A percentile compares a stretch with the other conserved stretches of the same genome.
These are phyloP conservation scores for Carapus acus DNA, from an alignment of 2,797 vertebrate species.

Conservation along the genomic window DNA sequence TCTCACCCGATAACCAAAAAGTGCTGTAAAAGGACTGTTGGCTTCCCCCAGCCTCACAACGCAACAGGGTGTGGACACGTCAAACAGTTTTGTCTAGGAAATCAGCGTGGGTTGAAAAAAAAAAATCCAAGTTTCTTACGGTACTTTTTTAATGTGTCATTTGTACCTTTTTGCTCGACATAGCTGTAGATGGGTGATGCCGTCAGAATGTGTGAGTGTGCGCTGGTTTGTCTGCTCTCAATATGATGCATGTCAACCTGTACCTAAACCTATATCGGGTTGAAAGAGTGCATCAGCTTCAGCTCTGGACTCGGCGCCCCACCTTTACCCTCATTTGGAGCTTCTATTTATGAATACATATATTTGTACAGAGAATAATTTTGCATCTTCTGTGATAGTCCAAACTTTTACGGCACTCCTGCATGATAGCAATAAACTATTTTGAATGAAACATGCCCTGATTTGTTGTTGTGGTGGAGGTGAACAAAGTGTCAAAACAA, in stretches of 20 bases:
- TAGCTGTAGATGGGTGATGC: slow-evolving; percentile 57
- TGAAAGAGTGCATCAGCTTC: slow-evolving; percentile 45
- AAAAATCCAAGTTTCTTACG: slow-evolving; percentile 46
- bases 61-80: slow-evolving; percentile 50
- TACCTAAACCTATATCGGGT: slow-evolving; percentile 61
- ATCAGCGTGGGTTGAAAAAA: slow-evolving; percentile 39
- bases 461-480: slow-evolving; percentile 4
- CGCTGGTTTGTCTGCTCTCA: slow-evolving; percentile 49
- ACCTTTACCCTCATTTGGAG: slow-evolving; percentile 53
- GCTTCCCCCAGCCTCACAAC: slow-evolving; percentile 43
- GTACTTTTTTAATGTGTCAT: slow-evolving; percentile 62
- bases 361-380: slow-evolving; percentile 74
- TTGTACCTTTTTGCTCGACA: slow-evolving; percentile 74
- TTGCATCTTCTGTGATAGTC: slow-evolving; percentile 78
- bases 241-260: slow-evolving; percentile 76
- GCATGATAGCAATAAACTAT: slow-evolving; percentile 84
- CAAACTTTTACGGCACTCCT: slow-evolving; percentile 76
- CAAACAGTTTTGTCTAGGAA: slow-evolving; percentile 43
- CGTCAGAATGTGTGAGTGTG: slow-evolving; percentile 39
- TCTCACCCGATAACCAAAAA: slow-evolving; percentile 65
- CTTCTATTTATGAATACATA: slow-evolving; percentile 71
- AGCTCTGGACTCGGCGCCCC: slow-evolving; percentile 31
- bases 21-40: slow-evolving; percentile 53
- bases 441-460: slow-evolving; percentile 69
- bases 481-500: too few species aligned